These are phyloP conservation scores for Megalurothrips usitatus DNA, from an alignment of 2,888 invertebrate species.

Conservation along the genomic window DNA sequence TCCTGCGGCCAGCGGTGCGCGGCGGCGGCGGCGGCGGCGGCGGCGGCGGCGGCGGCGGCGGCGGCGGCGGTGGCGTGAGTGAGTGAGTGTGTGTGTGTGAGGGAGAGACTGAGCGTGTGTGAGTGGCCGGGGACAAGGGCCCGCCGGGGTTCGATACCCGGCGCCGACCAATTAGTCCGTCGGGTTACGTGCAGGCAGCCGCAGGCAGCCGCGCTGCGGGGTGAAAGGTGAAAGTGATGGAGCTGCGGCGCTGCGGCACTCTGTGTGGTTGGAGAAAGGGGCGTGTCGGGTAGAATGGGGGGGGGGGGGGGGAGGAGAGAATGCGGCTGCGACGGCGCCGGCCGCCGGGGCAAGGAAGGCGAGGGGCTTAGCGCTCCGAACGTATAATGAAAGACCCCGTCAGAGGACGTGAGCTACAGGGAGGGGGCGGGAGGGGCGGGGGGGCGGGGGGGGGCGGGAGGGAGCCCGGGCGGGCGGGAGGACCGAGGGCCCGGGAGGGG, in stretches of 20 bases:
- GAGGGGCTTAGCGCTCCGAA: neutral
- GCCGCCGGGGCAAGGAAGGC: neutral
- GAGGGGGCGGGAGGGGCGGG: neutral
- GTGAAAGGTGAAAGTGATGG: too few relatives aligned
- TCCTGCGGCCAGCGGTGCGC: neutral
- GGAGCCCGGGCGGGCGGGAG: neutral
- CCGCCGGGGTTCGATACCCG: too few relatives aligned
- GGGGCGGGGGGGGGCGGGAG: neutral
- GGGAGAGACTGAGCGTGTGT: too few relatives aligned
- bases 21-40: neutral
- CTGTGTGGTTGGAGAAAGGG: too few relatives aligned
- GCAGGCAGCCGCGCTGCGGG: too few relatives aligned
- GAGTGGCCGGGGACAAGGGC: too few relatives aligned
- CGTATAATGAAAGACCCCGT: neutral
- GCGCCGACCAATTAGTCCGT: too few relatives aligned
- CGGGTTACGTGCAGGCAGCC: too few relatives aligned
- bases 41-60: neutral
- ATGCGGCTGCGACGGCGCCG: neutral
- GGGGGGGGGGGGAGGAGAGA: neutral
- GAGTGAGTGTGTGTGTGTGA: too few relatives aligned
- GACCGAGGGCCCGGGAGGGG: neutral
- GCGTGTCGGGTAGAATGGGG: too few relatives aligned
- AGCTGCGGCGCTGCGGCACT: too few relatives aligned
- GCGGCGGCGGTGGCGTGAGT: neutral
- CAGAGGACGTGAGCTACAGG: neutral